Conservation (phyloP, 2,888 invertebrate genomes). For the Amitus sp. region DNA sequence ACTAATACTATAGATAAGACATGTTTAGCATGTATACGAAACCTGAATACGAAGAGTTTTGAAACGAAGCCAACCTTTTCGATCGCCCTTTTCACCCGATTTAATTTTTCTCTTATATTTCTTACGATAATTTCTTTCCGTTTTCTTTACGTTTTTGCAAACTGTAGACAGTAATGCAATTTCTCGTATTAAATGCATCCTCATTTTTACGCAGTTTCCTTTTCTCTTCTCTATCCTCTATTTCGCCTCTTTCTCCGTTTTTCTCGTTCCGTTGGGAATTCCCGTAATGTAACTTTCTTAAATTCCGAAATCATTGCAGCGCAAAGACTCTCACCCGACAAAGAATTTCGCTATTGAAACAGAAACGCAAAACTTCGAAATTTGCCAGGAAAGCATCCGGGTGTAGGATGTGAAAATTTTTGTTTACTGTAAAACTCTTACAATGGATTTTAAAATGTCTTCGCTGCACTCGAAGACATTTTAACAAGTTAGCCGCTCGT, state of each 20-base stretch:
- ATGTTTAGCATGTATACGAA: conserved; percentile 51
- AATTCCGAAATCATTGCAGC: conserved; percentile 6
- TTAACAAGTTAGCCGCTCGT: conserved; percentile 21
- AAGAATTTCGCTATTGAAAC: neutral
- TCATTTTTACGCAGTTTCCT: conserved; percentile 37
- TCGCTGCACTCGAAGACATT: conserved; percentile 18
- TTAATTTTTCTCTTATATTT: conserved; percentile 17
- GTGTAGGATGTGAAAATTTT: conserved; percentile 5
- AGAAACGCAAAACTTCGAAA: neutral
- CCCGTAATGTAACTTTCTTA: conserved; percentile 19
- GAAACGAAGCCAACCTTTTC: conserved; percentile 59
- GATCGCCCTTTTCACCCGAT: conserved; percentile 53
- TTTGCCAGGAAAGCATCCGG: too few species aligned
- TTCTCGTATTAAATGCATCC: conserved; percentile 52
- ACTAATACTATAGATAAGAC: conserved; percentile 48
- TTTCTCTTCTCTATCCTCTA: too few species aligned
- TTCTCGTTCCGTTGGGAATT: conserved; percentile 8
- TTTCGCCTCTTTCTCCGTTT: too few species aligned
- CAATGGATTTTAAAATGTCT: conserved; percentile 10
- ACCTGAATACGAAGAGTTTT: conserved; percentile 52
- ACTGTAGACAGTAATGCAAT: conserved; percentile 50
- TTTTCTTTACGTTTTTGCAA: neutral
- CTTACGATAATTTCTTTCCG: conserved; percentile 7
- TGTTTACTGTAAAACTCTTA: conserved; percentile 11
- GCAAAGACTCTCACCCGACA: conserved; percentile 4